Evolutionary conservation across 2,113 vertebrate species (phyloP), one percentile per base, ranked within the genome.

Genomic region (Nanorana parkeri): DNA sequence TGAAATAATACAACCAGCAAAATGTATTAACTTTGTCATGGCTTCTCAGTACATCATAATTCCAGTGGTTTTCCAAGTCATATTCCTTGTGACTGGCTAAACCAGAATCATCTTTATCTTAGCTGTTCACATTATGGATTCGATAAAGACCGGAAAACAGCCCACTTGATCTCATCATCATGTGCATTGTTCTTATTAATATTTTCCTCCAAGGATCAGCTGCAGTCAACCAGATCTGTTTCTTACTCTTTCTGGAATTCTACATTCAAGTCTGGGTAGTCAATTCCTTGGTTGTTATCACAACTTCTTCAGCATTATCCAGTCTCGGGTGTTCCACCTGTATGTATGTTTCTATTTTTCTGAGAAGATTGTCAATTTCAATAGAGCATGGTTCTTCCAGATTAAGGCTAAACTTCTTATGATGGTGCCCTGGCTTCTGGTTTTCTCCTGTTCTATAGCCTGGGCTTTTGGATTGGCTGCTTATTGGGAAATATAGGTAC

Each of bases 151-250:
- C 36, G 86, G 68, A 67, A 28, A 47, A 17, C 63, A 68, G 65
- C 17, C 76, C 71, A 5, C 68, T 17, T 64, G 60, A 76, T 28
- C 78, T 61, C 65, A 86, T 86, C 41, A 63, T 89, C 21, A 26
- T 81, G 60, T 80, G 76, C 60, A 71, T 89, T 51, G 83, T 75
- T 7, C 4, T 28, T n/a, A 83, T 81, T 47, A 86, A 86, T 80
- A 74, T 84, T 52, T 52, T 16, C 23, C 80, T 88, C 36, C 84
- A 89, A 77, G 78, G 36, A 23, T 66, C 86, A 26, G 66, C 76
- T 32, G 64, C 86, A 36, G 11, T 87, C 61, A 83, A 86, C 72
- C 54, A 61, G 3, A 81, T 36, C 4, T 20, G 72, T 6, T 1
- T 28, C 52, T n/a, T 28, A 4, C 17, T 28, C 2, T 72, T 56